phyloP scores from a whole-genome alignment of 2,888 invertebrate genomes.

The Stegophylla sp. region DNA sequence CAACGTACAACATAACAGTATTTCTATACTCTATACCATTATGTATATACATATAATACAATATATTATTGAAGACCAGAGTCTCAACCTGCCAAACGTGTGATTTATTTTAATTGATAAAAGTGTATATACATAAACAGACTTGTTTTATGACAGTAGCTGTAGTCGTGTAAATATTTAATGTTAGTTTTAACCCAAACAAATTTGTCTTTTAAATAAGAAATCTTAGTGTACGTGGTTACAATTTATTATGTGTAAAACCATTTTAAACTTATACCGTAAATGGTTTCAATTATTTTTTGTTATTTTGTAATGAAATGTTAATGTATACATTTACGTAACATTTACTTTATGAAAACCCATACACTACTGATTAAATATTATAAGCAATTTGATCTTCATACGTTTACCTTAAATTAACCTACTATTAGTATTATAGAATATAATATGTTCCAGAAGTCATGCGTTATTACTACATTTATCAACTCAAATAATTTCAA shows the following conservation, averaged over 20 bases:
- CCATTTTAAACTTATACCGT: neutral
- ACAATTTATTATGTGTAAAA: neutral
- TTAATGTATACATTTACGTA: neutral
- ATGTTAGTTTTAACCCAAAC: constrained; percentile 27
- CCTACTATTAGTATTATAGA: constrained; percentile 4
- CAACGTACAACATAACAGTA: constrained; percentile 8
- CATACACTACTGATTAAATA: constrained; percentile 18
- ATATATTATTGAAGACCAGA: neutral
- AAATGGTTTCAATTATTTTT: constrained; percentile 7
- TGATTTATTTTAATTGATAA: constrained; percentile 23
- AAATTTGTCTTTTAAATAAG: neutral
- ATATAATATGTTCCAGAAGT: constrained; percentile 36
- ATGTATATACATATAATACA: no score
- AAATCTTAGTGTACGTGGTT: constrained; percentile 23
- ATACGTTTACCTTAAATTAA: neutral
- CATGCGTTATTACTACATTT: neutral
- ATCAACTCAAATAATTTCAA: neutral
- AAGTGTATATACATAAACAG: constrained; percentile 7
- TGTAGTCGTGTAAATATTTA: constrained; percentile 44
- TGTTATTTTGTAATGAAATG: neutral
- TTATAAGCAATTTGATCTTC: neutral
- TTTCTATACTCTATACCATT: neutral
- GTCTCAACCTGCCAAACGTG: constrained; percentile 7
- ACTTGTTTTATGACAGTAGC: constrained; percentile 26
- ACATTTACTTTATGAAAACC: neutral